Conservation (phyloP, 2,888 invertebrate species). For the Luffia ferchaultella region DNA sequence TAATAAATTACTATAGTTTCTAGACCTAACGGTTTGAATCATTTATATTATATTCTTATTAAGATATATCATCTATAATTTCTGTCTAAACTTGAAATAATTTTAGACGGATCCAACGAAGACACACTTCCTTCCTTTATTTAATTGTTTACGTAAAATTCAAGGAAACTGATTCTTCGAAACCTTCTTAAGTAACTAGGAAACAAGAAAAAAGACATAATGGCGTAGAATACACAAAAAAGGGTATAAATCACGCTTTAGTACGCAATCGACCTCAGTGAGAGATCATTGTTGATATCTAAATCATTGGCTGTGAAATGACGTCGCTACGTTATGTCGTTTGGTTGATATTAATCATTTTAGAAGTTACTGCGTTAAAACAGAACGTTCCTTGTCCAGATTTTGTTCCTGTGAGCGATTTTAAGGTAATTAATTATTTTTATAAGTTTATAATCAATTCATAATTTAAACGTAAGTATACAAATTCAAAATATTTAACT, state of each 20-base stretch:
- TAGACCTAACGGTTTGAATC: too few relatives aligned
- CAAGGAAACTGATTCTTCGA: background rate
- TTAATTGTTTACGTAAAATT: background rate
- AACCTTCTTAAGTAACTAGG: background rate
- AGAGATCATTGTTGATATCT: background rate
- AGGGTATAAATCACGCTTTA: background rate
- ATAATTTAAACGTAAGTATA: too few relatives aligned
- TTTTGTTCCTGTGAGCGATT: background rate
- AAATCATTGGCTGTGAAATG: background rate
- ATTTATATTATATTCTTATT: too few relatives aligned
- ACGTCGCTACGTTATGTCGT: background rate
- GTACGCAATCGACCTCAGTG: background rate
- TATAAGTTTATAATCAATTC: too few relatives aligned
- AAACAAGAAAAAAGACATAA: background rate
- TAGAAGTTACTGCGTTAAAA: background rate
- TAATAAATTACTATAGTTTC: too few relatives aligned
- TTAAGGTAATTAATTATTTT: too few relatives aligned
- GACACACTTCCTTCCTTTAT: too few relatives aligned
- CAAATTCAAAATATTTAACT: too few relatives aligned
- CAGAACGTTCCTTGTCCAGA: background rate
- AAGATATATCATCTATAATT: too few relatives aligned
- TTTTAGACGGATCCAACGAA: too few relatives aligned
- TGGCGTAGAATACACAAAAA: background rate
- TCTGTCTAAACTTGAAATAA: too few relatives aligned
- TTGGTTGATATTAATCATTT: background rate